A percentile compares a stretch with the other conserved stretches of the same genome.
phyloP scores from a whole-genome alignment of 1,140 invertebrate species.

The Aphidius ervi region DNA sequence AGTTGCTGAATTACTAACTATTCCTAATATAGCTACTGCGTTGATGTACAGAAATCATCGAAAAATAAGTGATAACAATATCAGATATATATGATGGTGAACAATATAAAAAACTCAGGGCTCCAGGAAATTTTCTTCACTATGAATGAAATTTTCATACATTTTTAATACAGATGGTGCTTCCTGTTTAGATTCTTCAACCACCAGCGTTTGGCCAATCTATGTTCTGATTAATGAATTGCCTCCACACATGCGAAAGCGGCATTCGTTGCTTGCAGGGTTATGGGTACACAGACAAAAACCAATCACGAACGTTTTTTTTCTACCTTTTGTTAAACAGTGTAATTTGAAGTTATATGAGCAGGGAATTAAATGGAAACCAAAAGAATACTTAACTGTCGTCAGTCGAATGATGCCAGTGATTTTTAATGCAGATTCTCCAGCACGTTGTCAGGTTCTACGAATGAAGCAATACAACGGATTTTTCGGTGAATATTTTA shows the following conservation, averaged over 20 bases:
- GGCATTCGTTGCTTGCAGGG: slow-evolving; percentile 19
- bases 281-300: slow-evolving; percentile 19
- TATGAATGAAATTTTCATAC: slow-evolving; percentile 20
- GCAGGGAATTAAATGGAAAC: slow-evolving; percentile 12
- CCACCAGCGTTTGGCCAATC: slow-evolving; percentile 19
- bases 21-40: slow-evolving; percentile 6
- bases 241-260: slow-evolving; percentile 18
- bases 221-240: slow-evolving; percentile 24
- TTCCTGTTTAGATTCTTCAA: slow-evolving; percentile 14
- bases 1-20: slow-evolving; percentile 11
- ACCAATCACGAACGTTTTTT: slow-evolving; percentile 17
- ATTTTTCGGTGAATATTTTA: slow-evolving; percentile 16
- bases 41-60: slow-evolving; percentile 15
- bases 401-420: slow-evolving; percentile 7
- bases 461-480: slow-evolving; percentile 19
- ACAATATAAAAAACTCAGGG: slow-evolving; percentile 10
- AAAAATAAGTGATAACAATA: slow-evolving; percentile 12
- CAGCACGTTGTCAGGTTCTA: slow-evolving; percentile 2
- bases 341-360: slow-evolving; percentile 8
- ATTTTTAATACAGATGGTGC: slow-evolving; percentile 19
- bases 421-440: slow-evolving; percentile 11
- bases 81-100: slow-evolving; percentile 22
- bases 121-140: slow-evolving; percentile 4
- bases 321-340: slow-evolving; percentile 11
- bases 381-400: neutral